Evolutionary conservation across 2,113 vertebrate species (phyloP).

Genomic region (Pholis gunnellus): DNA sequence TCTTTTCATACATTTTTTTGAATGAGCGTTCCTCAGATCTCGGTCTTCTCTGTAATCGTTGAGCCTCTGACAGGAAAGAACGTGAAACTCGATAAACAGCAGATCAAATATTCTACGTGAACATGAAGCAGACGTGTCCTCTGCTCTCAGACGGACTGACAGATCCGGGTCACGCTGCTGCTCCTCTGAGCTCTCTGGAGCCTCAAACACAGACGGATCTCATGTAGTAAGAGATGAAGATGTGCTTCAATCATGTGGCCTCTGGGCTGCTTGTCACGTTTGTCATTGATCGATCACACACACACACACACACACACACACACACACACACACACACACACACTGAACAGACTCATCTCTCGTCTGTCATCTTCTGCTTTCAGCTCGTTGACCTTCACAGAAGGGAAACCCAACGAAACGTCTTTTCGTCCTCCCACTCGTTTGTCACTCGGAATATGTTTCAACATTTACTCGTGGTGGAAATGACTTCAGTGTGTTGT

Average conservation of each 20-base stretch:
- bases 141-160: not conserved
- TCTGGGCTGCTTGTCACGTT: too few species aligned
- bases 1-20: too few species aligned
- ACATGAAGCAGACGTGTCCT: not conserved
- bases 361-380: too few species aligned
- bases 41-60: too few species aligned
- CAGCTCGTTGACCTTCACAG: too few species aligned
- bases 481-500: not conserved
- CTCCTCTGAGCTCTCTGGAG: not conserved
- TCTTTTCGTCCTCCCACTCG: not conserved
- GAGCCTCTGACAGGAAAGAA: too few species aligned
- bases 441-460: not conserved
- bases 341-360: too few species aligned
- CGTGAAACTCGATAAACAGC: too few species aligned
- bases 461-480: not conserved
- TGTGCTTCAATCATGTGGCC: not conserved
- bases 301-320: not conserved
- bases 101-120: not conserved
- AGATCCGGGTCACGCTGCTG: constrained; percentile 39
- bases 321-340: too few species aligned
- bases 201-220: not conserved
- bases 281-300: too few species aligned
- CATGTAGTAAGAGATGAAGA: not conserved
- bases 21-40: too few species aligned
- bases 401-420: too few species aligned